Percentiles rank a stretch among this genome's conserved stretches.
Conservation (phyloP, 37 sponge, comb jelly and placozoan genomes). For the Agelas oroides region DNA sequence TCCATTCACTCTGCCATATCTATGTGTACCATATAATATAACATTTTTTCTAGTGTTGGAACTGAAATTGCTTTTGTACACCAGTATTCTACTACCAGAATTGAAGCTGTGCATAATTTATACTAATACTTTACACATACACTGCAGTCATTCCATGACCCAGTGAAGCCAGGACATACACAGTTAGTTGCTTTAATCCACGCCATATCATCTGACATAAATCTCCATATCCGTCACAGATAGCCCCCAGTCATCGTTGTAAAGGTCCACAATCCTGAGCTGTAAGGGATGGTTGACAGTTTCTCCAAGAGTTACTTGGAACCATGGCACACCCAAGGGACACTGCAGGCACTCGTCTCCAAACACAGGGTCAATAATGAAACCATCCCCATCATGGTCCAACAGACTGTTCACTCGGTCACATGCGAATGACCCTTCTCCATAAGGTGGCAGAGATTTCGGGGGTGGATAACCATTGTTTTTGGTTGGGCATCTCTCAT, state of each 20-base stretch:
- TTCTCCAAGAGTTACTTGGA: background rate
- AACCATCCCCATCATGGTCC: background rate
- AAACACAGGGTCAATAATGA: background rate
- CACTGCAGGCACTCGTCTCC: background rate
- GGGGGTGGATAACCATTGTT: too few species aligned
- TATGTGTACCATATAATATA: too few species aligned
- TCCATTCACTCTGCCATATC: too few species aligned
- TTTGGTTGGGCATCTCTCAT: background rate
- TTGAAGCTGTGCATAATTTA: too few species aligned
- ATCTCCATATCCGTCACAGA: background rate
- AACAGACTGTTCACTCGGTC: background rate
- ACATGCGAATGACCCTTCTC: background rate
- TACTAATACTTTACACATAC: too few species aligned
- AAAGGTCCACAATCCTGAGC: background rate
- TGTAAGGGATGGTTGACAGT: background rate
- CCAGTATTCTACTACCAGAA: too few species aligned
- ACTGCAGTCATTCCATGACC: too few species aligned
- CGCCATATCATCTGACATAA: conserved; percentile 2
- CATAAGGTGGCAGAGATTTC: background rate
- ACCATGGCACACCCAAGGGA: conserved; percentile 14
- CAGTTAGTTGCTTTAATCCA: too few species aligned
- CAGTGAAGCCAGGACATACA: too few species aligned
- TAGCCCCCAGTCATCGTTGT: background rate
- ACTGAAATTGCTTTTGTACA: too few species aligned
- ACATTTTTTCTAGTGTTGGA: too few species aligned